phyloP scores from a whole-genome alignment of 2,113 vertebrate species.

The Oreochromis aureus region DNA sequence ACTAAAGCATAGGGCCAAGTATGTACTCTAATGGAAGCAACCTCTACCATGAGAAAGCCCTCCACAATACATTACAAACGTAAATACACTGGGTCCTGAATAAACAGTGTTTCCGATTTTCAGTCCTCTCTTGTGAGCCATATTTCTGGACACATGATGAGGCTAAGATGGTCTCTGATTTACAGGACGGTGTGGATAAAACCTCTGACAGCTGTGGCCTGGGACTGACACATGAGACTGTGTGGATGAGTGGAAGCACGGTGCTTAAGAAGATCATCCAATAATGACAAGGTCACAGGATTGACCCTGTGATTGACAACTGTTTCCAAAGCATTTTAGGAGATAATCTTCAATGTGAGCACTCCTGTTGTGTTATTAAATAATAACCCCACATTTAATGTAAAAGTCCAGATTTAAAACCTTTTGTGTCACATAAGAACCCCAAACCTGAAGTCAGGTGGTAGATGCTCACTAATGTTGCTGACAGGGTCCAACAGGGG shows the following conservation, averaged over 20 bases:
- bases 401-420: neutral
- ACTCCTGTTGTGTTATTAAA: neutral
- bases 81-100: neutral
- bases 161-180: neutral
- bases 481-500: neutral
- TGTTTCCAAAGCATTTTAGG: neutral
- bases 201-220: constrained; percentile 5
- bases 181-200: neutral
- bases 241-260: neutral
- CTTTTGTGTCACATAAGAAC: neutral
- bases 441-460: neutral
- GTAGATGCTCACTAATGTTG: neutral
- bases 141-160: neutral
- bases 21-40: neutral
- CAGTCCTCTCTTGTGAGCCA: neutral
- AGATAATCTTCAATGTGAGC: neutral
- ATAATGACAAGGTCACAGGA: neutral
- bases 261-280: neutral
- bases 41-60: neutral
- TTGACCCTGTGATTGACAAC: neutral
- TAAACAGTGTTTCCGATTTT: neutral
- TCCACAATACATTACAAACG: neutral
- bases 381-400: neutral
- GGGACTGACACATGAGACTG: neutral
- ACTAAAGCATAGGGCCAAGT: neutral